Percentiles rank a stretch among this genome's conserved stretches.
These are phyloP conservation scores for Pollenia angustigena DNA, from an alignment of 2,888 invertebrate genomes.

Conservation along the genomic window DNA sequence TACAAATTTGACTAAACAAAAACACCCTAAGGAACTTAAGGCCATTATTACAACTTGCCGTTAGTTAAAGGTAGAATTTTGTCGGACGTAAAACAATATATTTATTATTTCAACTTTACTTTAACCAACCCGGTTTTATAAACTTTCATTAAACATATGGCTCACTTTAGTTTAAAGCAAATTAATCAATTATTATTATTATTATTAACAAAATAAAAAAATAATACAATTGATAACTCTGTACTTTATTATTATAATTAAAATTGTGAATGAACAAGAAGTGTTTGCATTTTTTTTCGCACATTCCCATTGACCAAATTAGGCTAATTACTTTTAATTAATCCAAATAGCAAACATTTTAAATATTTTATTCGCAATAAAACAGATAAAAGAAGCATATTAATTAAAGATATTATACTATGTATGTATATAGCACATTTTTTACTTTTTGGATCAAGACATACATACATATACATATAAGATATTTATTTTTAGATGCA, in stretches of 20 bases:
- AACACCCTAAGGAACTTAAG: too few species aligned
- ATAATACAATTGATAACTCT: too few species aligned
- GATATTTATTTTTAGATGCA: constrained; percentile 63
- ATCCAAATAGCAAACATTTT: constrained; percentile 42
- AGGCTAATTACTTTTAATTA: constrained; percentile 46
- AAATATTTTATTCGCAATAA: not conserved
- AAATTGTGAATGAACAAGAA: constrained; percentile 4
- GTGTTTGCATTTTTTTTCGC: constrained; percentile 6
- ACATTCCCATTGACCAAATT: constrained; percentile 28
- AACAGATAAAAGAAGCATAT: constrained; percentile 1
- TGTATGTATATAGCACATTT: constrained; percentile 24
- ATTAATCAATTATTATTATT: too few species aligned
- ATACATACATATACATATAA: constrained; percentile 33
- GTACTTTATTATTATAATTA: not conserved
- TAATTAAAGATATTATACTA: constrained; percentile 30
- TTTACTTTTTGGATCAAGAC: constrained; percentile 27
- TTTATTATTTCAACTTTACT: too few species aligned
- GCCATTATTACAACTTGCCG: too few species aligned
- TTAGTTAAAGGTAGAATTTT: too few species aligned
- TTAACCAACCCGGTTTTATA: too few species aligned
- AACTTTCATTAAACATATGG: too few species aligned
- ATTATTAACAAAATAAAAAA: too few species aligned
- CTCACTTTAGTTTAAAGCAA: too few species aligned
- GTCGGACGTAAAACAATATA: too few species aligned
- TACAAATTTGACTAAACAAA: too few species aligned